Percentiles rank a stretch among this genome's conserved stretches.
These are phyloP conservation scores for Brassicogethes aeneus DNA, from an alignment of 2,888 invertebrate genomes.

Conservation along the genomic window DNA sequence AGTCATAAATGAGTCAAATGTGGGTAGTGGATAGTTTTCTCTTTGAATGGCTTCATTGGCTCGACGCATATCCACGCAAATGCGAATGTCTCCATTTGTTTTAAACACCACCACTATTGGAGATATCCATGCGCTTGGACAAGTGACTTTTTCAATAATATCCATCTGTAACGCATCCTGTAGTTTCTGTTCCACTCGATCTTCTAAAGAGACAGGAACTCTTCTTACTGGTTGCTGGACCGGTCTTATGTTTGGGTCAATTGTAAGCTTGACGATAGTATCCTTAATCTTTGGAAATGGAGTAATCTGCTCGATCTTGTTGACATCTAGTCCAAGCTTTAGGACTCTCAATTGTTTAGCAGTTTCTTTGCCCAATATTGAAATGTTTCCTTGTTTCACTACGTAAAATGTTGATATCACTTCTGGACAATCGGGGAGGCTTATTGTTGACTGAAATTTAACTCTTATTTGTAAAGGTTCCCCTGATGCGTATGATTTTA, in stretches of 20 bases:
- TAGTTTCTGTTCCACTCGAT: constrained; percentile 11
- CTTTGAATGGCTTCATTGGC: constrained; percentile 16
- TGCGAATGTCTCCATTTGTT: constrained; percentile 19
- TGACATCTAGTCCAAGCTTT: constrained; percentile 6
- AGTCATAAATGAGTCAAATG: not conserved
- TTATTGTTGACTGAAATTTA: too few species aligned
- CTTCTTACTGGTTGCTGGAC: constrained; percentile 18
- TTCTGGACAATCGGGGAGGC: too few species aligned
- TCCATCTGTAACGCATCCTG: constrained; percentile 10
- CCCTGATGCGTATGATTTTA: too few species aligned
- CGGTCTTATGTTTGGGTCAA: constrained; percentile 20
- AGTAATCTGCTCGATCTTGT: constrained; percentile 6
- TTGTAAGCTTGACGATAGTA: constrained; percentile 15
- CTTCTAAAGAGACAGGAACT: constrained; percentile 11
- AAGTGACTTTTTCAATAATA: constrained; percentile 23
- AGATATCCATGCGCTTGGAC: constrained; percentile 25
- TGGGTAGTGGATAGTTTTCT: not conserved
- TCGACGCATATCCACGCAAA: constrained; percentile 26
- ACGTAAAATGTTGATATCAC: constrained; percentile 16
- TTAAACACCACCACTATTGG: constrained; percentile 25
- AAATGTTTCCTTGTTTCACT: constrained; percentile 10
- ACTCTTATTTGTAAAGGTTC: too few species aligned
- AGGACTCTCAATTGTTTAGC: constrained; percentile 8
- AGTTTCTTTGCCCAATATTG: constrained; percentile 13
- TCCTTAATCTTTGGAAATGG: constrained; percentile 20